phyloP scores from a whole-genome alignment of 2,113 vertebrate species.

The Lophura nycthemera region DNA sequence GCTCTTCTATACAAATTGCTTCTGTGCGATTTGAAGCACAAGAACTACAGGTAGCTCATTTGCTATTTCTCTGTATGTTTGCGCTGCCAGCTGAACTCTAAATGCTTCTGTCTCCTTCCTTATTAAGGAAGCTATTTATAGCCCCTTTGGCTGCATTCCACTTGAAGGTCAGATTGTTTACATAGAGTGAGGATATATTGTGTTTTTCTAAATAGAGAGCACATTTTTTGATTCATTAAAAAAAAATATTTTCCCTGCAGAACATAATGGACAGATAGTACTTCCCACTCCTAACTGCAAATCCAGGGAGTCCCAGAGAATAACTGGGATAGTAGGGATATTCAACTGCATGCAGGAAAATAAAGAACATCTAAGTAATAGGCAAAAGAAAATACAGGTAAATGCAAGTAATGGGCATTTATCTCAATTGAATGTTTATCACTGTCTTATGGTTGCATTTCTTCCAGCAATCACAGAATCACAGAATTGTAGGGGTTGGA shows the following conservation, averaged over 20 bases:
- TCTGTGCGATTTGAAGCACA: not conserved
- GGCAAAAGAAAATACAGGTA: not conserved
- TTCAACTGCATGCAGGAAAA: not conserved
- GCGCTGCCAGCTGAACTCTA: not conserved
- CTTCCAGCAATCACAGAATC: not conserved
- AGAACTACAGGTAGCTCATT: conserved; percentile 13
- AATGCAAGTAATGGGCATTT: not conserved
- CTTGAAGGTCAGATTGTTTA: conserved; percentile 77
- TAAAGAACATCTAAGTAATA: not conserved
- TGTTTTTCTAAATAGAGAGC: conserved; percentile 70
- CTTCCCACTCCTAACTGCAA: not conserved
- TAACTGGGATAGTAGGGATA: not conserved
- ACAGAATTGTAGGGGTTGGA: too few species aligned
- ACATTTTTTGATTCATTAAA: conserved; percentile 60
- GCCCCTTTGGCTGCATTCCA: conserved; percentile 71
- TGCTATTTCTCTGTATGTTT: not conserved
- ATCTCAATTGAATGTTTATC: not conserved
- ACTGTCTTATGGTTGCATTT: not conserved
- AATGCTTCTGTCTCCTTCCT: conserved; percentile 31
- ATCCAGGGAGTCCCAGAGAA: conserved; percentile 12
- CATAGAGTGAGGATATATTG: conserved; percentile 67
- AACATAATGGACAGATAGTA: not conserved
- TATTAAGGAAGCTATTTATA: conserved; percentile 75
- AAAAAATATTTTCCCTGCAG: conserved; percentile 40
- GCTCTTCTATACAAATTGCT: not conserved